These are phyloP conservation scores for Gryllus longicercus DNA, from an alignment of 2,888 invertebrate species.

Conservation along the genomic window DNA sequence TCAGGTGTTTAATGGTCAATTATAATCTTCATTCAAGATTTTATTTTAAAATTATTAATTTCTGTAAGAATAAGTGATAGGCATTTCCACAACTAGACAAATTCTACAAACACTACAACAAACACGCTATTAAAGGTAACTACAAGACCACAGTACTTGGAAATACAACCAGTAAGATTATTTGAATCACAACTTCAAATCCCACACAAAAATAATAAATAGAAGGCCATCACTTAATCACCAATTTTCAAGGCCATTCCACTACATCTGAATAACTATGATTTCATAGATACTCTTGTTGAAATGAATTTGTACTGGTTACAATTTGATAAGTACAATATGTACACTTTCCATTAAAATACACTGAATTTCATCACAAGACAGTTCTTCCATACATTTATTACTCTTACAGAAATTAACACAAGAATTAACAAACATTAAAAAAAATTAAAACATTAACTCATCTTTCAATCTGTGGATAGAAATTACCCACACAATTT, in stretches of 20 bases:
- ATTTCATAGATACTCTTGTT: neutral
- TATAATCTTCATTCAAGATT: constrained; percentile 8
- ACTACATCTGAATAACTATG: neutral
- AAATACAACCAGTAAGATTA: neutral
- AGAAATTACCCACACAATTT: neutral
- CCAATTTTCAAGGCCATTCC: neutral
- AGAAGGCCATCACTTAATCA: constrained; percentile 6
- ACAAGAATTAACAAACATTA: neutral
- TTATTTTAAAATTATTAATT: neutral
- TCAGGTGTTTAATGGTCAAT: constrained; percentile 3
- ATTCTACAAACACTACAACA: neutral
- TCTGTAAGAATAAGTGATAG: constrained; percentile 17
- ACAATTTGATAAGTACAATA: constrained; percentile 6
- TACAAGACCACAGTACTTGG: constrained; percentile 10
- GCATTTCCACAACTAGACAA: neutral
- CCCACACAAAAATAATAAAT: neutral
- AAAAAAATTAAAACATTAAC: too few relatives aligned
- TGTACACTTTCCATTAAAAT: neutral
- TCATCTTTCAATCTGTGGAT: neutral
- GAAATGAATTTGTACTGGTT: neutral
- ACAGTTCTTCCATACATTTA: neutral
- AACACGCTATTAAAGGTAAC: constrained; percentile 5
- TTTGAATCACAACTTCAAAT: neutral
- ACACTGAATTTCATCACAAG: constrained; percentile 7
- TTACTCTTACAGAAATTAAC: constrained; percentile 17